Evolutionary conservation across 1,140 invertebrate genomes (phyloP), one percentile per base, ranked within the genome.

Genomic region (Tetraneura akinire): DNA sequence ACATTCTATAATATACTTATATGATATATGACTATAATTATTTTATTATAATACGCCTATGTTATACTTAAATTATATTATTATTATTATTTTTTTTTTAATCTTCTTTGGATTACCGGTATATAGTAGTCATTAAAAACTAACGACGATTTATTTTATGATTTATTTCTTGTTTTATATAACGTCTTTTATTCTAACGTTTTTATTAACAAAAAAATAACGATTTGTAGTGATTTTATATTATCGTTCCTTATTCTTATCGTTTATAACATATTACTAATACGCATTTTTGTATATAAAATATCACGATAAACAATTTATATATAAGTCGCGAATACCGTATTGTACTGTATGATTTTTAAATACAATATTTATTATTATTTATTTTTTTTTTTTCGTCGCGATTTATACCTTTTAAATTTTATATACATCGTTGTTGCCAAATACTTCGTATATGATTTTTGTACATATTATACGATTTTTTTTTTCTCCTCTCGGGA

Each of bases 101-200:
- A 37, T 4, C 3, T 37, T 8, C 32, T 37, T 8, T 37, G 32
- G 8, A 37, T 37, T 37, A 37, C 32, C 32, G 32, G 3, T 37
- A 37, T 37, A 37, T 53, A 53, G n/a, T n/a, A 53, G 26, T 74
- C 21, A n/a, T 55, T 74, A 32, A 32, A 10, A 1, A 68, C 51
- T 74, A 74, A 74, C 71, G n/a, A 26, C n/a, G n/a, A n/a, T n/a
- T n/a, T n/a, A n/a, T n/a, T n/a, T n/a, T 4, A 37, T 37, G 32
- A 37, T 37, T 4, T 32, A 37, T 53, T 53, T 51, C n/a, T 57
- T 9, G 55, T 21, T 55, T n/a, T 55, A 49, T 13, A 42, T 73
- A 37, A 74, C n/a, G 51, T 29, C n/a, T n/a, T n/a, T n/a, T 74
- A 57, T 74, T 74, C 16, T 73, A 45, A 68, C 45, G 64, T 68